Base-by-base conservation (phyloP, 2,888 invertebrate species). In the Nezara viridula region DNA sequence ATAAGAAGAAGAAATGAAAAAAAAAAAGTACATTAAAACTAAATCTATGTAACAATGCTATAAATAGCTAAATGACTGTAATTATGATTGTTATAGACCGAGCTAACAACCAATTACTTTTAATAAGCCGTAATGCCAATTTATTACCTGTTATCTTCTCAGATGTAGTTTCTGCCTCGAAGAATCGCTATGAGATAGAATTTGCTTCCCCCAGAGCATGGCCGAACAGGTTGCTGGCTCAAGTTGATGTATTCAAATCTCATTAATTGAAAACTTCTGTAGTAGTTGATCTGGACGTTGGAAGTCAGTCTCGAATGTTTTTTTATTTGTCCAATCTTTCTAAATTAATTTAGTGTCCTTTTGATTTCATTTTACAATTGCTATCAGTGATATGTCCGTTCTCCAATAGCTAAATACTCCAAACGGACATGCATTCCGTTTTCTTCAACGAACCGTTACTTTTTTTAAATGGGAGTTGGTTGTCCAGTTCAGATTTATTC, bases 211-310 rank as follows among this genome's bases (percentile, higher is more conserved):
- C 0, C 2, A 9, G 40, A 21, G 81, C n/a, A 24, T 16, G 19
- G 24, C 10, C 44, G 12, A 44, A 12, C 14, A 14, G 3, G 14
- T 40, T 12, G 44, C 24, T 1, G n/a, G 44, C 44, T 5, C 44
- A 81, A 12, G 44, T 81, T 9, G n/a, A 44, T 81, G 16, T 44
- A 81, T 81, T 81, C 44, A n/a, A 81, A 81, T 81, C 24, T n/a
- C 44, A 81, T 81, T 81, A n/a, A 81, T 81, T 81, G 81, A n/a
- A 24, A 73, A 32, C 32, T 37, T 73, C 32, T 73, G 16, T 6
- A 21, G 19, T 3, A 7, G 37, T 37, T 73, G 19, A 60, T 14
- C 10, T 60, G 14, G 3, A 27, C 12, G 10, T 27, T 27, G 4
- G n/a, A 14, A 60, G 55, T n/a, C 4, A n/a, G n/a, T n/a, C n/a